Conservation (phyloP, 2,797 vertebrate species). For the Cephalopachus bancanus region DNA sequence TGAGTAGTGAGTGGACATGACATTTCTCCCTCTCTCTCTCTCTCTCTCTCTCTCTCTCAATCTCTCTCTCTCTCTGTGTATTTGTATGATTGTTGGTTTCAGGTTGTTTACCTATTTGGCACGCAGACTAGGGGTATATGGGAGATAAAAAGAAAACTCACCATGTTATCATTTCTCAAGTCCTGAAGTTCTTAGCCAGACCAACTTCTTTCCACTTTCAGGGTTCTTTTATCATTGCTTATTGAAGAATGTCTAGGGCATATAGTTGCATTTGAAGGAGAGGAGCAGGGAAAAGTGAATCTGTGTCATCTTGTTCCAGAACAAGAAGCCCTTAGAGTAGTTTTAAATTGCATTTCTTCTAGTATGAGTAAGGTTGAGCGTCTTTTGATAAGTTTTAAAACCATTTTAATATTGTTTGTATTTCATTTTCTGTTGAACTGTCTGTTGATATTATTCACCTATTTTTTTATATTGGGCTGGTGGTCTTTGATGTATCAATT, state of each 20-base stretch:
- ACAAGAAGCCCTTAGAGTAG: neutral
- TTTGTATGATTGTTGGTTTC: neutral
- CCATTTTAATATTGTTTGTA: slow-evolving; percentile 25
- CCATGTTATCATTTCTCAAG: neutral
- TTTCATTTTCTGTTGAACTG: slow-evolving; percentile 4
- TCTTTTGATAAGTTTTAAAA: slow-evolving; percentile 46
- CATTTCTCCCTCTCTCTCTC: neutral
- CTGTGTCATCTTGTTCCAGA: slow-evolving; percentile 15
- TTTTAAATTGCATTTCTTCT: slow-evolving; percentile 55
- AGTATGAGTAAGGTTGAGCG: neutral
- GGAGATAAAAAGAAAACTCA: slow-evolving; percentile 23
- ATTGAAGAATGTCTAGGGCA: slow-evolving; percentile 31
- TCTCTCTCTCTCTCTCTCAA: too few species aligned
- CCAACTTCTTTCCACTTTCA: slow-evolving; percentile 11
- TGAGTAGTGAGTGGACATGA: too few species aligned
- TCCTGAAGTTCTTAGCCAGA: neutral
- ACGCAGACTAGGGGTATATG: neutral
- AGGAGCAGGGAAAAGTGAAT: neutral
- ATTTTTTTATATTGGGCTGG: neutral
- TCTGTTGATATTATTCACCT: neutral
- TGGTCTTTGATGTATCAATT: neutral
- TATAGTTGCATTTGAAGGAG: slow-evolving; percentile 19
- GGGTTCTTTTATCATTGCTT: slow-evolving; percentile 29
- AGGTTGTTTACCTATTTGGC: slow-evolving; percentile 11
- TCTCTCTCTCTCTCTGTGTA: neutral